Base-by-base conservation (phyloP, 2,797 vertebrate species). In the Monodelphis domestica region DNA sequence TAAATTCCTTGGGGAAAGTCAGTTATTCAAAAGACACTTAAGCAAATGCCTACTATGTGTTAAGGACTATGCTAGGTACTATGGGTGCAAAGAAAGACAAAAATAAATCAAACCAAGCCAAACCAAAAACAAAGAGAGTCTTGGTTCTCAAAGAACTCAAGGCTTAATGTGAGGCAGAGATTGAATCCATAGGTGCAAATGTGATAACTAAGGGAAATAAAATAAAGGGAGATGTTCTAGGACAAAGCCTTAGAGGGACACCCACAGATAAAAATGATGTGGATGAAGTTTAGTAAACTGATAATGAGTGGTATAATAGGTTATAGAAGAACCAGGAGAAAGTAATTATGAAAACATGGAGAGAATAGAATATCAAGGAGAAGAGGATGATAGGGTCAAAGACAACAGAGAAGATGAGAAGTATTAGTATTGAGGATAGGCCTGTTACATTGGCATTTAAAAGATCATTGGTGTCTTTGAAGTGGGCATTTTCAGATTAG, bases 161-260 rank as follows among this genome's bases (percentile, higher is more conserved):
- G 24, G 63, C 45, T 78, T 78, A 78, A 78, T 45, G 38, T 78
- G 63, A 78, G 21, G n/a, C n/a, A 1, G 7, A 45, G 21, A 9
- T 78, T 78, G 78, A 78, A 78, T 78, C n/a, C 63, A 78, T 38
- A n/a, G n/a, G 10, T 29, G 1, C 0, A 14, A 52, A 84, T 17
- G 0, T 24, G 5, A 2, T 53, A 28, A 33, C 53, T 29, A 28
- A 50, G 84, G 4, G 14, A 38, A 45, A 11, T 10, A 53, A 90
- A 78, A 45, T 3, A 52, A 14, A 63, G 10, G 11, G 53, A n/a
- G 14, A 52, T 0, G 33, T 45, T 17, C 7, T 3, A 1, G 14
- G 5, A 0, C 2, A 4, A 1, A 2, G 26, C 12, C 33, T 54
- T 17, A 0, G n/a, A 59, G 5, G 4, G 10, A 2, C 26, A 21